Conservation (phyloP, 2,888 invertebrate species). For the Andrena hattorfiana region DNA sequence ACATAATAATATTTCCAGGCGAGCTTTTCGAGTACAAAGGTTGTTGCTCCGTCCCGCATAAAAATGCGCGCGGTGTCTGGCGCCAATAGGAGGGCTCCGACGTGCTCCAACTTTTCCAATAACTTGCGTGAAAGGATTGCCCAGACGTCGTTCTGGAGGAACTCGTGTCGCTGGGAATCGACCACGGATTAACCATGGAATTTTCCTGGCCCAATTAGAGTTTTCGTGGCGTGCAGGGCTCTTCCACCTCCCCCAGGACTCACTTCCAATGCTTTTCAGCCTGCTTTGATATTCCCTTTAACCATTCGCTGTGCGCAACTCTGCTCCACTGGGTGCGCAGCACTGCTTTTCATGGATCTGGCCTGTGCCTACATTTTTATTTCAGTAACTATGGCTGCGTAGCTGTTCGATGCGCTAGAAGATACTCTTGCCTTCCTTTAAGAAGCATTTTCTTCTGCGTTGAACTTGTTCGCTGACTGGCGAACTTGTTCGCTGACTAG, state of each 20-base stretch:
- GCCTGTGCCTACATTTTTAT: too few species aligned
- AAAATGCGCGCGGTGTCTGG: conserved; percentile 39
- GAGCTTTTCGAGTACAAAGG: conserved; percentile 38
- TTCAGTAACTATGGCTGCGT: too few species aligned
- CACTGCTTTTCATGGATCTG: too few species aligned
- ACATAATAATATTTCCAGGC: conserved; percentile 48
- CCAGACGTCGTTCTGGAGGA: neutral
- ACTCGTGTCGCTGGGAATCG: conserved; percentile 29
- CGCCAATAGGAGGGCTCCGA: conserved; percentile 9
- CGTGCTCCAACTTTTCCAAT: conserved; percentile 48
- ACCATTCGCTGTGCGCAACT: neutral
- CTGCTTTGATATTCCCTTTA: neutral
- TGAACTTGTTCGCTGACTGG: too few species aligned
- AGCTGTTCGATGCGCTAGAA: too few species aligned
- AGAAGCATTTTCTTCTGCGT: too few species aligned
- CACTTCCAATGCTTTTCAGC: neutral
- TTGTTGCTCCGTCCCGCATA: conserved; percentile 39
- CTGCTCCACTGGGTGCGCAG: too few species aligned
- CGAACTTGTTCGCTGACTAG: too few species aligned
- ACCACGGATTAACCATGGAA: conserved; percentile 24
- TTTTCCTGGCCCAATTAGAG: conserved; percentile 30
- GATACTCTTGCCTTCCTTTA: too few species aligned
- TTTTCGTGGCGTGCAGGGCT: neutral
- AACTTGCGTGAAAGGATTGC: conserved; percentile 45
- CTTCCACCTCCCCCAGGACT: neutral